Evolutionary conservation across 2,113 vertebrate species (phyloP).

Genomic region (Cercopithecus mona): DNA sequence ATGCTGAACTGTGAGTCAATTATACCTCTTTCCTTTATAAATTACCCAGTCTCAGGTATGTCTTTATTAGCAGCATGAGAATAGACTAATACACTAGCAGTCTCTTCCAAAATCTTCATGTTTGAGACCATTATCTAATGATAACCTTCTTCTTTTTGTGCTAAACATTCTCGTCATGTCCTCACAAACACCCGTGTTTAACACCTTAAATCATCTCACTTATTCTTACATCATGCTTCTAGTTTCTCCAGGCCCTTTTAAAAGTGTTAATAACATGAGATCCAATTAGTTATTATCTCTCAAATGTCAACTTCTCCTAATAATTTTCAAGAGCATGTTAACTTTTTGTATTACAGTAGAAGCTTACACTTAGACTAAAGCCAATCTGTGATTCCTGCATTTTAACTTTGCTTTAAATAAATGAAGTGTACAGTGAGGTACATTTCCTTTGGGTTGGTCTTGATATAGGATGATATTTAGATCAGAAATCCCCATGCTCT

Average conservation of each 20-base stretch:
- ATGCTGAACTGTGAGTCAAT: too few species aligned
- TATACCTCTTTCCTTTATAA: too few species aligned
- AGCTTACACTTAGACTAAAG: background rate
- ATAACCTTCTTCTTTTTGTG: background rate
- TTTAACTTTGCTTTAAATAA: constrained; percentile 22
- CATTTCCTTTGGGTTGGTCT: background rate
- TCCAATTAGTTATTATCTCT: constrained; percentile 23
- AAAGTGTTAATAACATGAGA: constrained; percentile 9
- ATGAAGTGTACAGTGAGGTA: background rate
- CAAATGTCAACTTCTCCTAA: constrained; percentile 13
- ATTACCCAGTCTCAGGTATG: too few species aligned
- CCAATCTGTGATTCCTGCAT: background rate
- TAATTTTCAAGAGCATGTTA: background rate
- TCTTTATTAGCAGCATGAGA: too few species aligned
- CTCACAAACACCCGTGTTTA: background rate
- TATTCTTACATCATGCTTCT: background rate
- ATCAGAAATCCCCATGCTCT: background rate
- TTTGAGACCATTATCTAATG: background rate
- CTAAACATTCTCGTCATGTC: background rate
- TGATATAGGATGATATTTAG: background rate
- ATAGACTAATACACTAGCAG: background rate
- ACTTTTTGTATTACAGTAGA: background rate
- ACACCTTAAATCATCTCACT: background rate
- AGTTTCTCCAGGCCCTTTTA: background rate
- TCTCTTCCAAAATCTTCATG: background rate